A percentile compares a stretch with the other conserved stretches of the same genome.
phyloP scores from a whole-genome alignment of 2,113 vertebrate genomes.

The Oceanites oceanicus region DNA sequence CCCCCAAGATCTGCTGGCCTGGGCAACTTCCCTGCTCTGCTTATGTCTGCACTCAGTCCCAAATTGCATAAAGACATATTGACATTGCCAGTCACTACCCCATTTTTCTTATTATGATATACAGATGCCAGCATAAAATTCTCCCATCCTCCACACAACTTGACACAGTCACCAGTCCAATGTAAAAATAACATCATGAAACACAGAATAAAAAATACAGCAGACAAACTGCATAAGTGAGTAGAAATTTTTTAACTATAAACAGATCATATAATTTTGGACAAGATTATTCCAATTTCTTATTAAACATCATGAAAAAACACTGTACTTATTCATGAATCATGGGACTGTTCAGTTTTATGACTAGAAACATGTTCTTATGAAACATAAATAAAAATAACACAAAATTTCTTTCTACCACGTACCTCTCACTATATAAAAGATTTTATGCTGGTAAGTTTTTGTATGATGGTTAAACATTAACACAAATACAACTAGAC shows the following conservation, averaged over 20 bases:
- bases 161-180: not conserved
- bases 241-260: not conserved
- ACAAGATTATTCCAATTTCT: not conserved
- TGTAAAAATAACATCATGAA: not conserved
- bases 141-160: not conserved
- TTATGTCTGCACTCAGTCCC: not conserved
- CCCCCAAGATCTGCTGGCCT: not conserved
- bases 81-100: not conserved
- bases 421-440: not conserved
- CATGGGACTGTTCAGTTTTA: not conserved
- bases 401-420: not conserved
- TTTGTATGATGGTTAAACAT: not conserved
- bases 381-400: not conserved
- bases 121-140: not conserved
- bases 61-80: not conserved
- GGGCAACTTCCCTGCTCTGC: not conserved
- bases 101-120: not conserved
- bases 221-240: not conserved
- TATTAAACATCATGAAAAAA: not conserved
- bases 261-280: not conserved
- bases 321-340: not conserved
- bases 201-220: not conserved
- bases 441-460: rapidly evolving
- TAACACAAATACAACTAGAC: not conserved
- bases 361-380: not conserved